Evolutionary conservation across 2,113 vertebrate species (phyloP).

Genomic region (Bubo scandiacus): DNA sequence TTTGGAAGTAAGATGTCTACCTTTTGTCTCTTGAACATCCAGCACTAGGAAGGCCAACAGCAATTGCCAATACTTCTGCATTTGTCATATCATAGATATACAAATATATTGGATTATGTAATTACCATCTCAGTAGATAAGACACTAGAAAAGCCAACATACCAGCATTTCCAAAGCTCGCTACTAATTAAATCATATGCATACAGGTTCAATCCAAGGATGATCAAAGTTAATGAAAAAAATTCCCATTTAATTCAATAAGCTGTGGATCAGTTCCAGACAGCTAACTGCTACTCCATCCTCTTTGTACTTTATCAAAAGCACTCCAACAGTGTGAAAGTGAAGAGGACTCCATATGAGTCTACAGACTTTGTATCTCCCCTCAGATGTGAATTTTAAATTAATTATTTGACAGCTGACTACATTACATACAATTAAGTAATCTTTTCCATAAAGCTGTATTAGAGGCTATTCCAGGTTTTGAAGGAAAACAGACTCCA

Average conservation of each 20-base stretch:
- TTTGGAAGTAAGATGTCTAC: background rate
- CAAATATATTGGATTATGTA: background rate
- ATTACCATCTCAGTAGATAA: background rate
- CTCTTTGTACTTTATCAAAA: slow-evolving; percentile 33
- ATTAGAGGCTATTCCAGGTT: background rate
- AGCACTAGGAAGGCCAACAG: background rate
- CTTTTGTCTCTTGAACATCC: background rate
- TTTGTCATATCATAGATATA: background rate
- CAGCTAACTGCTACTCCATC: background rate
- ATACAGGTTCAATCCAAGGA: background rate
- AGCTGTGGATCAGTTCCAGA: slow-evolving; percentile 9
- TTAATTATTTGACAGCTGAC: slow-evolving; percentile 7
- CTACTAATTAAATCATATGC: slow-evolving; percentile 26
- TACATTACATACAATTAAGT: background rate
- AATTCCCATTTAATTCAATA: background rate
- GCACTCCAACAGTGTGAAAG: background rate
- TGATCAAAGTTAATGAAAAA: slow-evolving; percentile 36
- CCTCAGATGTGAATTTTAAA: slow-evolving; percentile 8
- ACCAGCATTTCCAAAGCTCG: background rate
- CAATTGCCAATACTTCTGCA: background rate
- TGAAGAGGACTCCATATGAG: background rate
- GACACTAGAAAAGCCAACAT: background rate
- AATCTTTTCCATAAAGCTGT: background rate
- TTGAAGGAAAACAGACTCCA: background rate
- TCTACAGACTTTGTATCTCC: background rate